Conservation (phyloP, 1,140 invertebrate species). For the Eulimnadia texana region DNA sequence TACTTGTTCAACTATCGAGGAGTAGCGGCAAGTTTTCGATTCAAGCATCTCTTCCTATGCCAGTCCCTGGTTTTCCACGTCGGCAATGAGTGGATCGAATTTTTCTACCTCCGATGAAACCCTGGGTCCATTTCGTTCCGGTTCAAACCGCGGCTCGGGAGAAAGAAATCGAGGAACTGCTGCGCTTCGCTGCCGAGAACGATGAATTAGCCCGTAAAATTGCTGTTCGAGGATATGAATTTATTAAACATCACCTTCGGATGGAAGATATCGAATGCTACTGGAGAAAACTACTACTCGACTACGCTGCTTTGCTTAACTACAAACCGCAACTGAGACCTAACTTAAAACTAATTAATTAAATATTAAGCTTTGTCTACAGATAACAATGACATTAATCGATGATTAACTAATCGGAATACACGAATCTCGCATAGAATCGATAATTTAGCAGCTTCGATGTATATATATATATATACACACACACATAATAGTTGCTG, state of each 20-base stretch:
- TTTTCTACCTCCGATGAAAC: slow-evolving; percentile 85
- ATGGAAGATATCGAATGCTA: slow-evolving; percentile 73
- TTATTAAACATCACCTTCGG: slow-evolving; percentile 68
- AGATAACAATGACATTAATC: too few relatives aligned
- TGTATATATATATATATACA: too few relatives aligned
- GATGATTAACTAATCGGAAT: too few relatives aligned
- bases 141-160: slow-evolving; percentile 51
- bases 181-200: slow-evolving; percentile 63
- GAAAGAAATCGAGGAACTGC: slow-evolving; percentile 47
- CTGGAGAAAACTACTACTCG: slow-evolving; percentile 64
- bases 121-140: slow-evolving; percentile 93
- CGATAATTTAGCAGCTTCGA: too few relatives aligned
- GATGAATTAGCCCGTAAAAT: slow-evolving; percentile 61
- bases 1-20: slow-evolving; percentile 94
- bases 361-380: too few relatives aligned
- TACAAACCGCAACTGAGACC: slow-evolving; percentile 35
- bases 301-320: slow-evolving; percentile 60
- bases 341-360: not conserved
- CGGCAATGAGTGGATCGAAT: slow-evolving; percentile 87
- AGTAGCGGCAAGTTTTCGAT: slow-evolving; percentile 91
- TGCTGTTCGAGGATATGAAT: slow-evolving; percentile 60
- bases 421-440: too few relatives aligned
- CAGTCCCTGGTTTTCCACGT: slow-evolving; percentile 91
- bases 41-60: slow-evolving; percentile 91
- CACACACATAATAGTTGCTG: too few relatives aligned